Evolutionary conservation across 2,888 invertebrate species (phyloP).

Genomic region (Isotomurus palustris): DNA sequence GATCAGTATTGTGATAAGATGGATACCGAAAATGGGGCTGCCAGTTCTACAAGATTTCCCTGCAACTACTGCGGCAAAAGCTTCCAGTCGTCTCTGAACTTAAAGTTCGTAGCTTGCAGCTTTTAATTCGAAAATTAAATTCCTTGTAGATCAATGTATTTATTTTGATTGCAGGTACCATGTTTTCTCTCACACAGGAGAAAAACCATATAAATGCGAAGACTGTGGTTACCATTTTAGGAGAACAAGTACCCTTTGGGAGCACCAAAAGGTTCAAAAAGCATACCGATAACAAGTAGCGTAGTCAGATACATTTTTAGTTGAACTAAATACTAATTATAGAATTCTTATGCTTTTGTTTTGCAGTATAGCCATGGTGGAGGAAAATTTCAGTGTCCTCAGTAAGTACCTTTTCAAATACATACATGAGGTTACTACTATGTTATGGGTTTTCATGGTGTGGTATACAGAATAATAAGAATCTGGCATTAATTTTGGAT

Average conservation of each 20-base stretch:
- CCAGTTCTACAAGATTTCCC: no score
- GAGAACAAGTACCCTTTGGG: neutral
- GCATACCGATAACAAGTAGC: neutral
- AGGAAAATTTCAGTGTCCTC: neutral
- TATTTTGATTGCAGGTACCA: neutral
- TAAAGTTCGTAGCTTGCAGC: neutral
- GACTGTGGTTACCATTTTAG: slow-evolving; percentile 7
- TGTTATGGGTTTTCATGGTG: no score
- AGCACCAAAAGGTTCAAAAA: slow-evolving; percentile 19
- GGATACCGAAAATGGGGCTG: no score
- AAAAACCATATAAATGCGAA: slow-evolving; percentile 6
- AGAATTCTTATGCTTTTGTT: neutral
- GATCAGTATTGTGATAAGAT: no score
- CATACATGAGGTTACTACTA: no score
- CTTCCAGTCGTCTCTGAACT: neutral
- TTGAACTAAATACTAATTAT: neutral
- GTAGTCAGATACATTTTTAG: neutral
- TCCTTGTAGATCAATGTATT: neutral
- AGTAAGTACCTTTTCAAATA: neutral
- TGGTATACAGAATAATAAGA: no score
- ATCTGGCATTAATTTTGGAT: neutral
- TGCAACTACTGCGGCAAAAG: neutral
- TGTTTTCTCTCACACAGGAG: slow-evolving; percentile 4
- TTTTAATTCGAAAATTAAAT: neutral
- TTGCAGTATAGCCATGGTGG: slow-evolving; percentile 5